phyloP scores from a whole-genome alignment of 2,888 invertebrate species.

The Platerodrilus igneus region DNA sequence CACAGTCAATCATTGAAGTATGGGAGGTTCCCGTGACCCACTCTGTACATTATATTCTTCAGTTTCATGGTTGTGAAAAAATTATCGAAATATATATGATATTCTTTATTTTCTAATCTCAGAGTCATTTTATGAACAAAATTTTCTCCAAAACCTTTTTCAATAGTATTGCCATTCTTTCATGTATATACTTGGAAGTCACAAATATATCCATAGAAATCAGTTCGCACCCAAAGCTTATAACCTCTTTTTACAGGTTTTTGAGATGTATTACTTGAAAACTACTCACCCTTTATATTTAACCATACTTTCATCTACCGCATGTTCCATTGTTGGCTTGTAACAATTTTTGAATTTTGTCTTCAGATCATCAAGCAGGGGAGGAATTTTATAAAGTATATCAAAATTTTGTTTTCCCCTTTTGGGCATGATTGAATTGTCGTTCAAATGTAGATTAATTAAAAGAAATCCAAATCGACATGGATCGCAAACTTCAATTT shows the following conservation, averaged over 20 bases:
- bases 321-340: slow-evolving; percentile 13
- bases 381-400: slow-evolving; percentile 26
- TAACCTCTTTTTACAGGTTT: slow-evolving; percentile 25
- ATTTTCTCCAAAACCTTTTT: no score
- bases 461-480: slow-evolving; percentile 23
- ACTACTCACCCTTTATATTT: slow-evolving; percentile 15
- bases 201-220: slow-evolving; percentile 10
- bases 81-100: slow-evolving; percentile 2
- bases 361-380: slow-evolving; percentile 15
- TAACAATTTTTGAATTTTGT: slow-evolving; percentile 15
- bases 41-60: no score
- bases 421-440: slow-evolving; percentile 19
- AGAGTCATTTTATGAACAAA: no score
- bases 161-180: neutral
- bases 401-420: slow-evolving; percentile 18
- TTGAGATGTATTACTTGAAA: slow-evolving; percentile 25
- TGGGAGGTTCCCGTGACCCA: no score
- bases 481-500: slow-evolving; percentile 17
- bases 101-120: no score
- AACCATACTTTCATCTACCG: slow-evolving; percentile 27
- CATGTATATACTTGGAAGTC: slow-evolving; percentile 7
- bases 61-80: slow-evolving; percentile 1
- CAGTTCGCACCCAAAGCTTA: slow-evolving; percentile 26
- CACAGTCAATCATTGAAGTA: no score
- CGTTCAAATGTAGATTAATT: slow-evolving; percentile 25